phyloP scores from a whole-genome alignment of 2,888 invertebrate species.

The Synergus laeviventris region DNA sequence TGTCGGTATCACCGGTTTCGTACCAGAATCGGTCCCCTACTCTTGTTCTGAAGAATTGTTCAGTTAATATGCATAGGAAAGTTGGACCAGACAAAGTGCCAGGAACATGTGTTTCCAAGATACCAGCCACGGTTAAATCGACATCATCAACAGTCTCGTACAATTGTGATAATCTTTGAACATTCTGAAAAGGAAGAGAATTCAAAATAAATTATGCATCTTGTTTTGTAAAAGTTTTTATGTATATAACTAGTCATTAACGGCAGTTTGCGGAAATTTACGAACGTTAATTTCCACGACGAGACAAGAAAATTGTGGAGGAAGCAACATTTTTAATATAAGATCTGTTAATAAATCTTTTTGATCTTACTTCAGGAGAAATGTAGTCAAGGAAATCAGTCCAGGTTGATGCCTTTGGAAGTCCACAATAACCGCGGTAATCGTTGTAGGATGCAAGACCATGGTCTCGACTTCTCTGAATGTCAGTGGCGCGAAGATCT shows the following conservation, averaged over 20 bases:
- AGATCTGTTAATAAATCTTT: not conserved
- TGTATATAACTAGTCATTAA: not conserved
- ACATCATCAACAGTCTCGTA: slow-evolving; percentile 89
- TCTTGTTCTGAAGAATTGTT: slow-evolving; percentile 91
- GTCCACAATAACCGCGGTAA: slow-evolving; percentile 86
- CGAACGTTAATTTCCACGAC: not conserved
- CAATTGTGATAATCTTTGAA: slow-evolving; percentile 80
- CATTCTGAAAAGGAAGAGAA: slow-evolving; percentile 78
- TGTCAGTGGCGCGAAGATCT: slow-evolving; percentile 88
- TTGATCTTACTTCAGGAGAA: slow-evolving; percentile 53
- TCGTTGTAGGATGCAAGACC: slow-evolving; percentile 88
- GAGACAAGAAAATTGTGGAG: not conserved
- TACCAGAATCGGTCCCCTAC: slow-evolving; percentile 93
- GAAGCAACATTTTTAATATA: no score
- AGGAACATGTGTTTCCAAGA: slow-evolving; percentile 86
- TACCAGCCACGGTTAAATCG: slow-evolving; percentile 90
- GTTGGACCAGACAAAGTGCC: slow-evolving; percentile 91
- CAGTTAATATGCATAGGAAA: slow-evolving; percentile 90
- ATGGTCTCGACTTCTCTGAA: slow-evolving; percentile 92
- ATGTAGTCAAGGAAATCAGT: slow-evolving; percentile 79
- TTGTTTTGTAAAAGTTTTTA: not conserved
- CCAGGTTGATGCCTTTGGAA: slow-evolving; percentile 83
- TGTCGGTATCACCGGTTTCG: slow-evolving; percentile 82
- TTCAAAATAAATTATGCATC: slow-evolving; percentile 63
- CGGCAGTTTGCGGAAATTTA: not conserved